Base-by-base conservation (phyloP, 1,140 invertebrate species). In the Chlorops oryzae region DNA sequence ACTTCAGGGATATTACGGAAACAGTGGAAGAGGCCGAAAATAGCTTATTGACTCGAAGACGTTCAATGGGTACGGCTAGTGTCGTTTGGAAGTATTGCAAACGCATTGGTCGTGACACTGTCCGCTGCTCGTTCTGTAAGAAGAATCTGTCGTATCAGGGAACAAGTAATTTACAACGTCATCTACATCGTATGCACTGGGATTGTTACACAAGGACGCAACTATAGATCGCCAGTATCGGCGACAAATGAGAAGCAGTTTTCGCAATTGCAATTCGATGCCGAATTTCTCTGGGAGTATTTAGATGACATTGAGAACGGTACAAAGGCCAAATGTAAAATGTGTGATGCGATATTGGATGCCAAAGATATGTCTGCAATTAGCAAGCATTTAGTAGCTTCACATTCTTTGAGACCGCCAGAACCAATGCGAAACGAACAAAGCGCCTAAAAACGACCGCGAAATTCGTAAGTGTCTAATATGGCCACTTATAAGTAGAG, bases 131-230 rank as follows among this genome's bases (percentile, higher is more conserved):
- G 2, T 53, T 62, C 9, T 62, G 60, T 38, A 51, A 57, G 12
- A 62, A 62, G 34, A 56, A 57, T 47, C 18, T 62, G 24, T 62
- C 60, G 6, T 62, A 59, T 51, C 60, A 60, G 25, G 60, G 60
- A 6, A 62, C 58, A 12, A 60, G 58, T 39, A 62, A 62, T 54
- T 39, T 60, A n/a, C 60, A 62, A 40, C 50, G 60, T 0, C 60
- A 62, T 48, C 45, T 62, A 9, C 60, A 62, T 54, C 58, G 60
- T n/a, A 60, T 62, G 58, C 60, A 62, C n/a, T 43, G 59, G 59
- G 12, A 49, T 62, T 13, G 49, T 54, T 3, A 46, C 52, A 41
- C 41, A 45, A 49, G 51, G 58, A 44, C 47, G 54, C 5, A 38
- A 52, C 5, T 49, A n/a, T n/a, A n/a, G n/a, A n/a, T n/a, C n/a